Conservation (phyloP, 2,888 invertebrate genomes). For the Agelastica alni region DNA sequence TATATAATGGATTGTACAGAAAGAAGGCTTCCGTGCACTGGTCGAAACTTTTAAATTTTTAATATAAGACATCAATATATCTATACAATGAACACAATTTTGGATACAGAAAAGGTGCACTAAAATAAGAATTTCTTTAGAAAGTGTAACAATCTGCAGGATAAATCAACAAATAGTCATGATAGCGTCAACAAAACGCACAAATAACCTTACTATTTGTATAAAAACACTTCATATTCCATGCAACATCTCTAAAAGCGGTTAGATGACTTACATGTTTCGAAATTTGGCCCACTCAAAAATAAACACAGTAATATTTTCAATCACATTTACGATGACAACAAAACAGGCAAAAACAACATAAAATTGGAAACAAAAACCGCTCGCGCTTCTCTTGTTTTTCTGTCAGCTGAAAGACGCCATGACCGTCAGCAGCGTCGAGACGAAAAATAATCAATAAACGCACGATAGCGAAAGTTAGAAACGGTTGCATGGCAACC, state of each 20-base stretch:
- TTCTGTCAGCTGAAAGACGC: slow-evolving; percentile 58
- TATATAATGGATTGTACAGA: too few relatives aligned
- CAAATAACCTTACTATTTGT: neutral
- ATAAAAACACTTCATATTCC: slow-evolving; percentile 3
- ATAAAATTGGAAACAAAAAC: slow-evolving; percentile 46
- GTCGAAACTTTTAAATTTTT: slow-evolving; percentile 29
- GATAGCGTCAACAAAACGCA: neutral
- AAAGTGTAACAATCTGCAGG: neutral
- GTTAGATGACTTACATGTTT: slow-evolving; percentile 14
- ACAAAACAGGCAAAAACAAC: slow-evolving; percentile 43
- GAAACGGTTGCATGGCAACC: slow-evolving; percentile 52
- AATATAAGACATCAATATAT: slow-evolving; percentile 19
- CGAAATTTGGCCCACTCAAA: slow-evolving; percentile 8
- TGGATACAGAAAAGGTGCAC: neutral
- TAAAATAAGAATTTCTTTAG: too few relatives aligned
- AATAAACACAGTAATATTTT: slow-evolving; percentile 17
- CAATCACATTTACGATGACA: slow-evolving; percentile 14
- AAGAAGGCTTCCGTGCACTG: neutral
- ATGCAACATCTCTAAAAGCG: slow-evolving; percentile 1
- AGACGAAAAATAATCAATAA: slow-evolving; percentile 59
- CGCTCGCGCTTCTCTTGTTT: slow-evolving; percentile 45
- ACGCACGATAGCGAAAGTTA: slow-evolving; percentile 57
- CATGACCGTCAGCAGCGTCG: slow-evolving; percentile 53
- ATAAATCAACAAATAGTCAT: neutral
- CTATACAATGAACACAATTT: neutral